These are phyloP conservation scores for Peromyscus eremicus DNA, from an alignment of 2,797 vertebrate species.

Conservation along the genomic window DNA sequence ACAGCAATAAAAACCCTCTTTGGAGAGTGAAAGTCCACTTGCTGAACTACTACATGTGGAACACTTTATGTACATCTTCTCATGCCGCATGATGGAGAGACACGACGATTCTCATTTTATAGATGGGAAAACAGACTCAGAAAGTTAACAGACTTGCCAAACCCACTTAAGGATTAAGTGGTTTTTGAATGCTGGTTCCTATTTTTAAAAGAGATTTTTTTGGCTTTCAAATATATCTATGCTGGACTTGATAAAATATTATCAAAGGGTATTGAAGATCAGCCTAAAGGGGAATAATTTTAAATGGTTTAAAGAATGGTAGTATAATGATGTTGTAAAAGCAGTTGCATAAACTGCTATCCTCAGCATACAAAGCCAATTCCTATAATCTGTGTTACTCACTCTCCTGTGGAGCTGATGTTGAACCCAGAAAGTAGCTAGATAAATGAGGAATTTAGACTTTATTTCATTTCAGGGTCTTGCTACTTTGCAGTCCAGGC, in stretches of 20 bases:
- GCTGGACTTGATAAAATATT: background rate
- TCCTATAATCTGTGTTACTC: background rate
- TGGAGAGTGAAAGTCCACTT: background rate
- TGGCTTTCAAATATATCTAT: background rate
- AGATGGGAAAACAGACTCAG: background rate
- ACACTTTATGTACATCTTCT: fast-evolving
- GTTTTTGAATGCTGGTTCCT: background rate
- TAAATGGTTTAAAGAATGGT: background rate
- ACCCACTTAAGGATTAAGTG: background rate
- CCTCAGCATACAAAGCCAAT: background rate
- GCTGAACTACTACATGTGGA: fast-evolving
- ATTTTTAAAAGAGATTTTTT: background rate
- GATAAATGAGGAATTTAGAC: background rate
- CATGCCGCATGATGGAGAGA: fast-evolving
- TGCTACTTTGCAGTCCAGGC: background rate
- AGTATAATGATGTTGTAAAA: background rate
- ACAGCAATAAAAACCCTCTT: fast-evolving
- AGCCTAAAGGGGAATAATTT: background rate
- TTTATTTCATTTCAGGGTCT: background rate
- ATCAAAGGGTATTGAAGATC: background rate
- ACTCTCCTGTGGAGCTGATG: background rate
- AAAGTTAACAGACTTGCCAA: background rate
- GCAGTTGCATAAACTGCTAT: background rate
- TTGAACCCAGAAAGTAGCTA: background rate
- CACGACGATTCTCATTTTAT: background rate